Percentiles rank a stretch among this genome's conserved stretches.
Conservation (phyloP, 2,797 vertebrate genomes). For the Peromyscus melanophrys region DNA sequence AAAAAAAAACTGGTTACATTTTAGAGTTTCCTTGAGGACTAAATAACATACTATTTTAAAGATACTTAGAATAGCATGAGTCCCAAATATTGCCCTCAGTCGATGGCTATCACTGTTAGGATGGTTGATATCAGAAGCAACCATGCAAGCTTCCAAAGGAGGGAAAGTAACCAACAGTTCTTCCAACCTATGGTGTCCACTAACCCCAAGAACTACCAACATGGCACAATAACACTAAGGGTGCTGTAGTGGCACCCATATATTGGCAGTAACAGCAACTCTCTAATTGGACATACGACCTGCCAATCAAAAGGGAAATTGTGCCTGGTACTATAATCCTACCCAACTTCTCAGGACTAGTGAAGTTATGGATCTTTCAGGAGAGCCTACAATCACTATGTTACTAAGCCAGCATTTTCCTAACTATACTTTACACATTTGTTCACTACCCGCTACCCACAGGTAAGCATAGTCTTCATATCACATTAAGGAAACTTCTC, state of each 20-base stretch:
- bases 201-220: neutral
- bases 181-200: neutral
- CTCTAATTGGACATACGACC: neutral
- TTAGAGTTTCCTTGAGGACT: neutral
- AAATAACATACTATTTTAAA: conserved; percentile 21
- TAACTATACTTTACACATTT: neutral
- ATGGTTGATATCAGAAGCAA: neutral
- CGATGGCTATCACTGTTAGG: neutral
- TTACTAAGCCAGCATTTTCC: neutral
- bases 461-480: neutral
- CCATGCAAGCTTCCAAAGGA: neutral
- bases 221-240: neutral
- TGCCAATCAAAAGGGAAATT: neutral
- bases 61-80: neutral
- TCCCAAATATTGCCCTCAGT: neutral
- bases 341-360: neutral
- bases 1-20: neutral
- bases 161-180: neutral
- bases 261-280: neutral
- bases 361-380: neutral
- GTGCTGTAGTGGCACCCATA: neutral
- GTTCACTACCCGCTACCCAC: neutral
- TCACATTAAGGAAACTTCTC: neutral
- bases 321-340: neutral
- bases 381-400: no score